Base-by-base conservation (phyloP, 1,140 invertebrate genomes). In the Hesperophylax magnus region DNA sequence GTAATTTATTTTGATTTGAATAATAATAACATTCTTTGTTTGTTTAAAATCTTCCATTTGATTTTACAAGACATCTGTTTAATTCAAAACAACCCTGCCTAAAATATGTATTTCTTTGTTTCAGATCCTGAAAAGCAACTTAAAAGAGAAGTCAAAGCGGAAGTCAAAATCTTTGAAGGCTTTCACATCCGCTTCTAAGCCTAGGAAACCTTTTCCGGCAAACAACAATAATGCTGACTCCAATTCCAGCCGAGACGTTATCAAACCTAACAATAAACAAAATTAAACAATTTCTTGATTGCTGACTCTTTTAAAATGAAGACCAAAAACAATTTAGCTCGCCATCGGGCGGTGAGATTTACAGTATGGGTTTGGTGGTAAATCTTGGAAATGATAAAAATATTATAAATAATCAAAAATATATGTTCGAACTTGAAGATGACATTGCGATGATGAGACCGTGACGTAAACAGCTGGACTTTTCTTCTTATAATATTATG, bases 61-160 rank as follows among this genome's bases (percentile, higher is more conserved):
- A 47, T 1, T 47, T 14, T 47, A 9, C 2, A 1, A 47, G 39
- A 47, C 11, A 47, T 14, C 1, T 47, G 39, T 47, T 47, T 47
- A 47, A 47, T 47, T 47, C 39, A 47, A 47, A 47, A 47, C 39
- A 47, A 47, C 1, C 39, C 4, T 9, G 34, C 34, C 17, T 67
- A 31, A 67, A 67, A 74, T 47, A 31, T 56, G 0, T 52, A 5
- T 74, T 74, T 54, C 53, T 74, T 54, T 74, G 53, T 74, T 74
- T 56, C 71, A 74, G 71, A 18, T 6, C 52, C 34, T 34, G 20
- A 9, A 54, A 74, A 54, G n/a, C 71, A 61, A 22, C 56, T 18
- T 7, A 20, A 24, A 24, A 61, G 20, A 1, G 8, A 61, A 20
- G 1, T 22, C 58, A 24, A 47, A 47, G 39, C 39, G 39, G 39